Base-by-base conservation (phyloP, 2,888 invertebrate species). In the Mesochorus sp. region DNA sequence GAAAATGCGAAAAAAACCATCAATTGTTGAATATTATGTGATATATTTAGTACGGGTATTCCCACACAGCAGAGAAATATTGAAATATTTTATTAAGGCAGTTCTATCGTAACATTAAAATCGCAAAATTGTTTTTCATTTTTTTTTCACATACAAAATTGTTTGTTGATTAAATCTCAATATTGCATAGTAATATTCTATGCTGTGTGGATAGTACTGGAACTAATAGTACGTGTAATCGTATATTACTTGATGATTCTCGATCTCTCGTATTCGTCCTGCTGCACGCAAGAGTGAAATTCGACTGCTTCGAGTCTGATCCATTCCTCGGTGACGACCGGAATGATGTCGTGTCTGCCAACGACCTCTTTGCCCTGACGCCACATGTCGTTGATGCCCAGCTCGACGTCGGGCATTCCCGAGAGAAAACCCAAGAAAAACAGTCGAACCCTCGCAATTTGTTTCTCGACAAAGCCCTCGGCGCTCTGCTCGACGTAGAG, bases 321-420 rank as follows among this genome's bases (percentile, higher is more conserved):
- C 99, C 99, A 99, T 92, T 99, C 98, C 92, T 99, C 99, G 0
- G 99, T 99, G 79, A 97, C 97, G 14, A 98, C 97, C 19, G 99
- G 99, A 90, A 99, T 98, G 91, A 99, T 99, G 92, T 99, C 99
- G 91, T 99, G 98, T 2, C 99, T 94, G 0, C 99, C 98, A 0
- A 99, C 99, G 64, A 99, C 98, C 93, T 99, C 99, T 91, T 96
- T 96, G n/a, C 99, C 99, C 91, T 98, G 97, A n/a, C 99, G 94
- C 91, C 97, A 94, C 93, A 98, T 94, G 92, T 99, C 99, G 91
- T 99, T 99, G 72, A 99, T 94, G 2, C 99, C 99, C 84, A 99
- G 92, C 92, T 99, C 99, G 81, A 99, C 95, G 88, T 96, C 96
- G 2, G 99, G 99, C 96, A 97, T 97, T 66, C 98, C 97, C 84